Conservation (phyloP, 2,888 invertebrate genomes). For the Parascotia fuliginaria region DNA sequence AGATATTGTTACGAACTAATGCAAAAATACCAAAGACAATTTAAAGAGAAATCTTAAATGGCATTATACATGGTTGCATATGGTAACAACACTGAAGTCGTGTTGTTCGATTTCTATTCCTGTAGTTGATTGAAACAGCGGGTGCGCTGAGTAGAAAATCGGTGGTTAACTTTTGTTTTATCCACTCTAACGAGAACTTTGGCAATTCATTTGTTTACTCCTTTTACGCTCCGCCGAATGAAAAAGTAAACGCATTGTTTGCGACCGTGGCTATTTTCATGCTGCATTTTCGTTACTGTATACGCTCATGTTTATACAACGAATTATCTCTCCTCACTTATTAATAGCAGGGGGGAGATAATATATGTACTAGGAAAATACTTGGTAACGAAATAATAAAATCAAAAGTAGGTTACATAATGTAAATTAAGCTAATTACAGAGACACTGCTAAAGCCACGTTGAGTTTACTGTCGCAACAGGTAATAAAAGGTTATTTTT, state of each 20-base stretch:
- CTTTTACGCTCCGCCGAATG: conserved; percentile 40
- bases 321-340: too few species aligned
- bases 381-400: background rate
- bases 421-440: background rate
- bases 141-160: conserved; percentile 66
- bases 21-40: background rate
- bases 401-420: background rate
- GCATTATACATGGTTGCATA: conserved; percentile 9
- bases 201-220: conserved; percentile 60
- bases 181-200: conserved; percentile 57
- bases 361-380: too few species aligned
- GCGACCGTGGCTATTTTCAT: conserved; percentile 20
- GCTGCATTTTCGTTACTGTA: conserved; percentile 14
- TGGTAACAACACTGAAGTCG: conserved; percentile 26
- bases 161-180: conserved; percentile 56
- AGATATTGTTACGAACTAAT: background rate
- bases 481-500: conserved; percentile 20
- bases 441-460: background rate
- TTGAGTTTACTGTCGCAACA: conserved; percentile 1
- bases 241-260: conserved; percentile 53
- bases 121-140: conserved; percentile 70
- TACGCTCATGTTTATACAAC: background rate
- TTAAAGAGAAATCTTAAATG: conserved; percentile 3
- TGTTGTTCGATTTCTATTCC: conserved; percentile 54
- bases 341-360: too few species aligned